These are phyloP conservation scores for Leptinotarsa juncta DNA, from an alignment of 2,888 invertebrate species.

Conservation along the genomic window DNA sequence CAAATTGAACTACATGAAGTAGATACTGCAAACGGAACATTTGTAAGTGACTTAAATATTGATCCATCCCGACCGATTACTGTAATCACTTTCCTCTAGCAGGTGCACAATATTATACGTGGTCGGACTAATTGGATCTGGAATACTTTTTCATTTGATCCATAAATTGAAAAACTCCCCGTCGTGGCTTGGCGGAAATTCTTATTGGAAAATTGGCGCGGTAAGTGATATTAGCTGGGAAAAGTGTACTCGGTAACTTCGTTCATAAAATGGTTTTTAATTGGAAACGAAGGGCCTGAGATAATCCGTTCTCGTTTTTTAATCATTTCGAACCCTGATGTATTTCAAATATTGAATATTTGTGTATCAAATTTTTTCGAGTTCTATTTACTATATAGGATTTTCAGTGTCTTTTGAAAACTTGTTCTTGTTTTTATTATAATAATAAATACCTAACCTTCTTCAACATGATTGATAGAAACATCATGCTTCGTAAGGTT, in stretches of 20 bases:
- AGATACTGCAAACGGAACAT: too few relatives aligned
- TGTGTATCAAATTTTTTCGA: too few relatives aligned
- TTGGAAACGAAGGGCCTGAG: neutral
- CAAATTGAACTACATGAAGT: too few relatives aligned
- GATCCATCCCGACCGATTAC: slow-evolving; percentile 11
- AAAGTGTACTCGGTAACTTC: neutral
- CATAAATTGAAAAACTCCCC: slow-evolving; percentile 26
- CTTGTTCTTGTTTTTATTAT: too few relatives aligned
- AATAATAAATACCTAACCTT: too few relatives aligned
- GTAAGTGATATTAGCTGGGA: slow-evolving; percentile 18
- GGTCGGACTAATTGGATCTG: slow-evolving; percentile 27
- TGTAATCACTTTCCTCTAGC: slow-evolving; percentile 19
- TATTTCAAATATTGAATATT: neutral
- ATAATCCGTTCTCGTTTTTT: neutral
- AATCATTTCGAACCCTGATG: neutral
- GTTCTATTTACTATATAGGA: too few relatives aligned
- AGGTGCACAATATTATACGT: slow-evolving; percentile 26
- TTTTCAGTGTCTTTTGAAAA: too few relatives aligned
- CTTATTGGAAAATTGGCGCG: slow-evolving; percentile 19
- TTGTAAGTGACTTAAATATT: neutral
- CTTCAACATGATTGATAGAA: too few relatives aligned
- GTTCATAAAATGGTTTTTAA: neutral
- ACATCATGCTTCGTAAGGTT: too few relatives aligned
- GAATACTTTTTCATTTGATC: slow-evolving; percentile 17
- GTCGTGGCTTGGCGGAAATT: slow-evolving; percentile 15